Evolutionary conservation across 2,113 vertebrate species (phyloP), one percentile per base, ranked within the genome.

Genomic region (human): DNA sequence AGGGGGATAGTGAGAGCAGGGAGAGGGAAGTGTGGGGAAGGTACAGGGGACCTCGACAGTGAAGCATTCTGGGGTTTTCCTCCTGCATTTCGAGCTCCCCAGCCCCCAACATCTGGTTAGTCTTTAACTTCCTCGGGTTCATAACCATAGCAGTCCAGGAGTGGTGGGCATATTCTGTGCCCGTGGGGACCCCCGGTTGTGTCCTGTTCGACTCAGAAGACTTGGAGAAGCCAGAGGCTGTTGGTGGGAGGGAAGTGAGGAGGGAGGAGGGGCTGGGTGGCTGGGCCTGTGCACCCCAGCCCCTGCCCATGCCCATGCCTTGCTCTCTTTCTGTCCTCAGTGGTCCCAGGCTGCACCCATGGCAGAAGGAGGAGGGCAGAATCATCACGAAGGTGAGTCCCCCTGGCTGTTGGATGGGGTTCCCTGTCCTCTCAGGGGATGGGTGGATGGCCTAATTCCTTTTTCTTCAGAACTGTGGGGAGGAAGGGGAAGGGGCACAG

Each of bases 331-430:
- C 72, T 98, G 96, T 98, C 96, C 96, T 92, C 97, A 99, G 99
- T 98, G 99, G 97, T 98, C 98, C 81, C 98, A 98, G 98, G 98
- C 99, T 86, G 99, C 99, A 76, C 99, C 99, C 61, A 98, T 98
- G 92, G 97, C 98, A 90, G 98, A 97, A 97, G 99, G 98, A 97
- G 99, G 98, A 97, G 98, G 98, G 64, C 97, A 97, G 95, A 98
- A 98, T 97, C 75, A 97, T 88, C 98, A 97, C 6, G 98, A 99
- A 98, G 98, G 99, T 99, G 98, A 99, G 99, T 96, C 48, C 52
- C 70, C 59, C 83, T 86, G 48, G 70, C 35, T 84, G 88, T 61
- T 45, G 86, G 73, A 45, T 66, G 48, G 88, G 38, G 2, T 25
- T 22, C 38, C 57, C 2, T 68, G 48, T 35, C 6, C 25, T 48